Evolutionary conservation across 2,888 invertebrate species (phyloP), one percentile per base, ranked within the genome.

Genomic region (Drosophila meridionalis): DNA sequence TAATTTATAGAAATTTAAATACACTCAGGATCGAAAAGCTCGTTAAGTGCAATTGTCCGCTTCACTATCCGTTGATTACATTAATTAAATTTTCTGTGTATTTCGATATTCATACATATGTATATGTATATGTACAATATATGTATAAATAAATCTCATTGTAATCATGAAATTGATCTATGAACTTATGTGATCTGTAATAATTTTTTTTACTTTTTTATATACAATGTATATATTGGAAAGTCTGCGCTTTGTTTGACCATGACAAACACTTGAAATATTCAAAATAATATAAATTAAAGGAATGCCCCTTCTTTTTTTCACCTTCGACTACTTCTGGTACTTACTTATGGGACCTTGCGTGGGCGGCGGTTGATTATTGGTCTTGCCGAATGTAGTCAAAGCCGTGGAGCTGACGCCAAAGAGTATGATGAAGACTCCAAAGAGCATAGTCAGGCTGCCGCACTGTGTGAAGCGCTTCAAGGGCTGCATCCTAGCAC

Each of bases 321-420:
- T 43, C 42, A 32, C 32, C 43, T 52, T 56, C 34, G 30, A 11
- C 38, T 38, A 45, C 26, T 20, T 32, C 7, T 57, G 20, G 32
- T 52, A 84, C 94, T 94, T 93, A 96, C 96, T 94, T 85, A 95
- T 94, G 14, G 94, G 94, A 40, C 94, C 94, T 36, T 94, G 94
- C 6, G 94, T 93, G 71, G 94, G 95, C 11, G 95, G 94, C 40
- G 94, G 94, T 81, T 94, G 94, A 14, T 95, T 94, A 87, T 94
- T 95, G 69, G 95, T 95, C 92, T 96, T 96, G 48, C 96, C 96
- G 81, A 96, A 96, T 26, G 96, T 95, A 1, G 96, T 96, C 69
- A 96, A 93, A 1, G 96, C 96, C 83, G 95, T 94, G 2, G 95
- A 94, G 82, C 93, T 93, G 48, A 93, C 93, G 40, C 93, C 93